Conservation (phyloP, 2,113 vertebrate species). For the Esox niger region DNA sequence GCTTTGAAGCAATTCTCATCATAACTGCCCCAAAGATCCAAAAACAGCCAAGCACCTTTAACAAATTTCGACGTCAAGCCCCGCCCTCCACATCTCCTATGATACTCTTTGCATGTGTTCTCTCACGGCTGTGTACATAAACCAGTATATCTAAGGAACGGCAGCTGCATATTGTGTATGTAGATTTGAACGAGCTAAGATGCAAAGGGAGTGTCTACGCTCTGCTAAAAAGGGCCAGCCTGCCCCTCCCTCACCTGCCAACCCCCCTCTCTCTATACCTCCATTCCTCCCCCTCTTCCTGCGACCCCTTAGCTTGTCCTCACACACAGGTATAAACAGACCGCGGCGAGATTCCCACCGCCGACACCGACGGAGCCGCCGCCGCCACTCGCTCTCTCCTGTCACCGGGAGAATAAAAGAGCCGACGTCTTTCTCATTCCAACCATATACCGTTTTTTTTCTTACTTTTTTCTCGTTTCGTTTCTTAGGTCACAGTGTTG, state of each 20-base stretch:
- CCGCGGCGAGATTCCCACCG: conserved; percentile 57
- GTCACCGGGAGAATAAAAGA: conserved; percentile 34
- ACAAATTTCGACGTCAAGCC: conserved; percentile 62
- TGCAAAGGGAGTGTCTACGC: conserved; percentile 62
- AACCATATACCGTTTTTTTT: conserved; percentile 44
- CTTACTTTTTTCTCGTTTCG: too few relatives aligned
- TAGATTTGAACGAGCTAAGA: conserved; percentile 72
- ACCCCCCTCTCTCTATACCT: background rate
- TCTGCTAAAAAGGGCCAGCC: conserved; percentile 66
- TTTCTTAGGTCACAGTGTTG: conserved; percentile 55
- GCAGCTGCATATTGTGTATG: conserved; percentile 78
- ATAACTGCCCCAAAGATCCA: conserved; percentile 71
- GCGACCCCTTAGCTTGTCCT: conserved; percentile 48
- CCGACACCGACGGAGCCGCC: conserved; percentile 56
- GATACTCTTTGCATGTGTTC: conserved; percentile 78
- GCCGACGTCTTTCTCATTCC: conserved; percentile 37
- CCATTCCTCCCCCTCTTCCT: conserved; percentile 9
- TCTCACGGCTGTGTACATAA: conserved; percentile 77
- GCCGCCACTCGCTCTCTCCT: conserved; percentile 48
- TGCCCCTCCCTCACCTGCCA: conserved; percentile 37
- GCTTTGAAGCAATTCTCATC: conserved; percentile 73
- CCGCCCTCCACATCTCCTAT: conserved; percentile 56
- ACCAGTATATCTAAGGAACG: conserved; percentile 74
- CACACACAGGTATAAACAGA: conserved; percentile 63
- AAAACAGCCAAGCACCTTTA: conserved; percentile 70